Percentiles rank a stretch among this genome's conserved stretches.
These are phyloP conservation scores for Tigriopus californicus DNA, from an alignment of 2,888 invertebrate genomes.

Conservation along the genomic window DNA sequence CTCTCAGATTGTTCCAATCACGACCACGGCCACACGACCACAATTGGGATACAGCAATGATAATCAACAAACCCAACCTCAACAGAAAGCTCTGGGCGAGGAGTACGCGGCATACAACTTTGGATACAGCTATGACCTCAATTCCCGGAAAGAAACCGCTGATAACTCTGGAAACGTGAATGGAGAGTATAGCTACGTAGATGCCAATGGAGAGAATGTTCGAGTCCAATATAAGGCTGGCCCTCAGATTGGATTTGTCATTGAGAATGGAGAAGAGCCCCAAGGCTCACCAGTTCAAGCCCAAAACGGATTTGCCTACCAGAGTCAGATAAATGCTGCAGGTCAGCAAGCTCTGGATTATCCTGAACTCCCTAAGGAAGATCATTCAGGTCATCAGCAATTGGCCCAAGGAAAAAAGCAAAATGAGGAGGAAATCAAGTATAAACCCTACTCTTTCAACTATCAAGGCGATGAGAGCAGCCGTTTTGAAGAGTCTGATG, in stretches of 20 bases:
- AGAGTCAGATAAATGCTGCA: no score
- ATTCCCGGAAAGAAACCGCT: constrained; percentile 17
- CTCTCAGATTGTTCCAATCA: no score
- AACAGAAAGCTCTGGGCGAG: constrained; percentile 17
- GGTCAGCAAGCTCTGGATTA: no score
- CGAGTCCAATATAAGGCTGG: constrained; percentile 19
- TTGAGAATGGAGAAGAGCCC: background rate
- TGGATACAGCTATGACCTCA: constrained; percentile 13
- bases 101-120: constrained; percentile 17
- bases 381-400: no score
- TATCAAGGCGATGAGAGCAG: background rate
- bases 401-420: no score
- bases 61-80: background rate
- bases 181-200: constrained; percentile 18
- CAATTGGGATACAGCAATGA: no score
- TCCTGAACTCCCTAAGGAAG: no score
- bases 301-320: no score
- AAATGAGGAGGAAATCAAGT: no score
- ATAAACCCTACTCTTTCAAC: background rate
- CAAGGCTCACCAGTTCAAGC: no score
- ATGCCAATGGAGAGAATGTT: constrained; percentile 17
- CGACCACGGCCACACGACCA: no score
- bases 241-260: constrained; percentile 17
- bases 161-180: constrained; percentile 18
- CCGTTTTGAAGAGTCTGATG: background rate